Evolutionary conservation across 2,888 invertebrate species (phyloP).

Genomic region (Diaperis boleti): DNA sequence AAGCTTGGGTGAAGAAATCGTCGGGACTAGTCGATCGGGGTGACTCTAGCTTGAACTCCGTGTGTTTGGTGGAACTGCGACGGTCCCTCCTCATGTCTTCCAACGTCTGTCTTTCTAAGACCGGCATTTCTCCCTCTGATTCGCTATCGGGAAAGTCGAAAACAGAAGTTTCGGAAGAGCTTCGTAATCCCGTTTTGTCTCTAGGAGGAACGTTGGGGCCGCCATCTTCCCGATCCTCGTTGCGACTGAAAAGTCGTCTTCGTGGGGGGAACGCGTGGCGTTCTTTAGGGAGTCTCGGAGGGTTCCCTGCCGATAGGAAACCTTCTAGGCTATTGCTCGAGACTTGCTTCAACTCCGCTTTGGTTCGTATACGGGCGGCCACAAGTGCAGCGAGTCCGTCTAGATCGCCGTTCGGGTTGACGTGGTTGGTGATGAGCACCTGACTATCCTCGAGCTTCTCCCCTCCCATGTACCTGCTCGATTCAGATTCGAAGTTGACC

Average conservation of each 20-base stretch:
- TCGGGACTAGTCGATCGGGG: conserved; percentile 61
- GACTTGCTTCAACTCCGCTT: conserved; percentile 82
- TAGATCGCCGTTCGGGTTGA: conserved; percentile 59
- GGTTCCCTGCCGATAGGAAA: conserved; percentile 64
- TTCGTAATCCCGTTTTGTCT: conserved; percentile 68
- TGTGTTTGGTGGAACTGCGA: conserved; percentile 65
- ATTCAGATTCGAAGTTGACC: conserved; percentile 69
- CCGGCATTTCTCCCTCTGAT: conserved; percentile 73
- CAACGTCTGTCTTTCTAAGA: conserved; percentile 75
- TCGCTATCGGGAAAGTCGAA: conserved; percentile 76
- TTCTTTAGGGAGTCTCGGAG: conserved; percentile 68
- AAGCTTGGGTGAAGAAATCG: conserved; percentile 76
- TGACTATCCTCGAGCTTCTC: conserved; percentile 47
- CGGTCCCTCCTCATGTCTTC: conserved; percentile 73
- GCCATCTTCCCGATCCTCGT: conserved; percentile 68
- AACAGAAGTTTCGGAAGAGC: conserved; percentile 74
- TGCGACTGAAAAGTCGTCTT: conserved; percentile 72
- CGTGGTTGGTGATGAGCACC: conserved; percentile 54
- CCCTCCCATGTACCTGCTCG: conserved; percentile 24
- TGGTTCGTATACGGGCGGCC: conserved; percentile 84
- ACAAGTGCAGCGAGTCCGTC: conserved; percentile 74
- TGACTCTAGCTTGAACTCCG: conserved; percentile 49
- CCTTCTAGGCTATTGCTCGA: conserved; percentile 47
- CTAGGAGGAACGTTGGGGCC: conserved; percentile 61
- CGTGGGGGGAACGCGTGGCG: conserved; percentile 63